Base-by-base conservation (phyloP, 2,113 vertebrate genomes). In the Alosa alosa region DNA sequence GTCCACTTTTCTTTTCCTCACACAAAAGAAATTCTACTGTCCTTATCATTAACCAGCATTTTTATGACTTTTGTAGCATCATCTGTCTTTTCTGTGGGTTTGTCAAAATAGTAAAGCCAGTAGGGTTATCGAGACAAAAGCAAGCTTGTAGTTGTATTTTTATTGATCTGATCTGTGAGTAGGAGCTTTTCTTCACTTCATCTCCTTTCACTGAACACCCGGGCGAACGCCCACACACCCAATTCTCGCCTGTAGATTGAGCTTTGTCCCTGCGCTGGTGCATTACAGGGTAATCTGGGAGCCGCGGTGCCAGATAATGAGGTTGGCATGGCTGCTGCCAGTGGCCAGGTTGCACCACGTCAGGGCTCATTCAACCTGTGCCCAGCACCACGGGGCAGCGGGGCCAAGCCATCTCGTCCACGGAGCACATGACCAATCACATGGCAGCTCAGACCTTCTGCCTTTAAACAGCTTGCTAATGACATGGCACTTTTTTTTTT, bases 311-410 rank as follows among this genome's bases (percentile, higher is more conserved):
- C 47, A n/a, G 84, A 81, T 75, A 83, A 81, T 81, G 82, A 84
- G 49, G 31, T 68, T 87, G 68, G 88, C 64, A 39, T 22, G 52
- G 50, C 82, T 75, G 55, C 84, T 83, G 83, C 81, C 36, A 47
- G 83, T 81, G 36, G 84, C 89, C 88, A 75, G 85, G 64, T 83
- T 87, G 90, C 88, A 78, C 86, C 88, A 47, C 41, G 88, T 86
- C 50, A 82, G 64, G 20, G 84, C 84, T 87, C 90, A 83, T 72
- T 89, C 90, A 83, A 84, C 82, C 82, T 83, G 72, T 86, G 83
- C 87, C 89, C 85, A 75, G 86, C 68, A 81, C 81, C 5, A 18
- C 85, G 6, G 64, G 25, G 64, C 88, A 85, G 85, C 85, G 87
- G 87, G 75, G 86, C 88, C 86, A 86, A 84, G 86, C 90, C 68